Base-by-base conservation (phyloP, 1,140 invertebrate species). In the Chrysomallon squamiferum region DNA sequence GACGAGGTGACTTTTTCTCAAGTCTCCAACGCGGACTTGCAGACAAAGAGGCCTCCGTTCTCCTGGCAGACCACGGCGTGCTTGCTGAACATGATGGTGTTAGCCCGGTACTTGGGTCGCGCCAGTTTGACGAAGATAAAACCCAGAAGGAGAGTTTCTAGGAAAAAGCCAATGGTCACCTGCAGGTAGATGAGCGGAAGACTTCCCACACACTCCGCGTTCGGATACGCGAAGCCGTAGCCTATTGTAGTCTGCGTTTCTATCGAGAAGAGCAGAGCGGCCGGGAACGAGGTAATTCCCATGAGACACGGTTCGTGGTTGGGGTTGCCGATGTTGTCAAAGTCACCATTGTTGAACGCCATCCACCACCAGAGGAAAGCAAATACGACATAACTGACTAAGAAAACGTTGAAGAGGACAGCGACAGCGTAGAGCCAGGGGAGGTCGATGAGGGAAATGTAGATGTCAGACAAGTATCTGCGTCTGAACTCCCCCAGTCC, bases 341-440 rank as follows among this genome's bases (percentile, higher is more conserved):
- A 78, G 82, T 99, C 96, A 0, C 95, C 96, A 83, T 98, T 96
- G 6, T 92, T 93, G 84, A 93, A 95, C 9, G 92, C 89, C 66
- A 98, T 95, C 25, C 97, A 84, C 92, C 94, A 99, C 94, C 96
- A 99, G 59, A 98, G 90, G 6, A 93, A 86, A 0, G 95, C 95
- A 84, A 98, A 99, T 6, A 90, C 87, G 2, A 97, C 84, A 95
- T 96, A 99, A 0, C 93, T 94, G 1, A 96, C 83, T 27, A 98
- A 88, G 80, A 98, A 98, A 33, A 93, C 93, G 73, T 97, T 87
- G 0, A 93, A 92, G 80, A 98, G 97, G 49, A 95, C 92, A 33
- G 97, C 86, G 22, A 99, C 85, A 1, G 95, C 98, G 93, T 95
- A 99, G n/a, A 95, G 90, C 96, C 97, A 99, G 85, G 97, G 93